These are phyloP conservation scores for Orthochromis malagaraziensis DNA, from an alignment of 2,113 vertebrate species.

Conservation along the genomic window DNA sequence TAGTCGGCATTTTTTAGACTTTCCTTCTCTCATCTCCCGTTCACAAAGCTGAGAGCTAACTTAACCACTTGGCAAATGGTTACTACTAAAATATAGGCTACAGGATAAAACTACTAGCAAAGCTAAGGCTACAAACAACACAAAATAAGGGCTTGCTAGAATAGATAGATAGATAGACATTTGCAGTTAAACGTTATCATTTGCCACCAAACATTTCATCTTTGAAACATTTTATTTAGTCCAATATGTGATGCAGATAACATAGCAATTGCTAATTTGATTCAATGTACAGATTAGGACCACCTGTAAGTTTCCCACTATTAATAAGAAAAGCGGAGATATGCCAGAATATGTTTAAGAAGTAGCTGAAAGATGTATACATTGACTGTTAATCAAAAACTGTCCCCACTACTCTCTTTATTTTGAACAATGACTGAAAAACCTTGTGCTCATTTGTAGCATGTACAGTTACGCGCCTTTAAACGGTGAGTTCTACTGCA, in stretches of 20 bases:
- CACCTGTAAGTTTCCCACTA: background rate
- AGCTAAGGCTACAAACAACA: background rate
- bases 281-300: background rate
- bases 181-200: background rate
- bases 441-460: slow-evolving; percentile 53
- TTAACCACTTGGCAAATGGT: background rate
- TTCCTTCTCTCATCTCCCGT: background rate
- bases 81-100: background rate
- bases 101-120: background rate
- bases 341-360: background rate
- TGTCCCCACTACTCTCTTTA: background rate
- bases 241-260: background rate
- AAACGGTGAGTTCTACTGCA: slow-evolving; percentile 73
- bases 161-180: background rate
- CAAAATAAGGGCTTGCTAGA: background rate
- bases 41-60: background rate
- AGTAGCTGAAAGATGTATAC: background rate
- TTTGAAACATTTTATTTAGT: background rate
- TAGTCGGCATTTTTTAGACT: background rate
- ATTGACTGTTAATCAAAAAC: background rate
- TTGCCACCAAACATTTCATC: background rate
- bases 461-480: slow-evolving; percentile 64
- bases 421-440: background rate
- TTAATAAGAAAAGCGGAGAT: background rate
- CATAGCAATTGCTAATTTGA: background rate